A percentile compares a stretch with the other conserved stretches of the same genome.
These are phyloP conservation scores for Ennomos fuscantarius DNA, from an alignment of 2,888 invertebrate species.

Conservation along the genomic window DNA sequence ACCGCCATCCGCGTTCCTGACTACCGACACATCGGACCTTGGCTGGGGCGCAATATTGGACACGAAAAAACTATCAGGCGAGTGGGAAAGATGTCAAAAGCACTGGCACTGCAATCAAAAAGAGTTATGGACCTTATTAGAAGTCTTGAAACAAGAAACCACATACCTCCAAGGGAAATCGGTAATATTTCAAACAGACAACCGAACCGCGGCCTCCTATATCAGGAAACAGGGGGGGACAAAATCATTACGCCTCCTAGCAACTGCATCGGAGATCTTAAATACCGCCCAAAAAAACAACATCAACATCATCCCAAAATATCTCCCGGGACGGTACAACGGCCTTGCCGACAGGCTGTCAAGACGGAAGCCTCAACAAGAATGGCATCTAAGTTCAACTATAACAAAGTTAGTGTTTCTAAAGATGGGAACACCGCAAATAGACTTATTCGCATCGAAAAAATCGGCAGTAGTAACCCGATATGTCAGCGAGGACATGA, in stretches of 20 bases:
- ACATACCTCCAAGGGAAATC: neutral
- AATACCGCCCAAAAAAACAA: neutral
- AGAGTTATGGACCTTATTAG: neutral
- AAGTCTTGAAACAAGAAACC: neutral
- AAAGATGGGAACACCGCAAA: neutral
- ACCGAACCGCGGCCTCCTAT: neutral
- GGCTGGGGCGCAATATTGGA: too few species aligned
- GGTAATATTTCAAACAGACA: neutral
- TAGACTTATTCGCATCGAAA: neutral
- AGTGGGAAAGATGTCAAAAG: neutral
- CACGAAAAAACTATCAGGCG: neutral
- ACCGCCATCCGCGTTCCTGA: too few species aligned
- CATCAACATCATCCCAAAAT: neutral
- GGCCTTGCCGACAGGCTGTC: neutral
- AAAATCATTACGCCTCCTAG: neutral
- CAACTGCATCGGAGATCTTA: neutral
- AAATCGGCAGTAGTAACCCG: neutral
- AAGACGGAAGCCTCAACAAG: neutral
- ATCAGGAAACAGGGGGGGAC: neutral
- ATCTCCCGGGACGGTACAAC: neutral
- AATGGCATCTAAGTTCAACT: neutral
- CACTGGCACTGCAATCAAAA: neutral
- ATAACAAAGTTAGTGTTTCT: neutral
- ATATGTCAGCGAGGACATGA: neutral
- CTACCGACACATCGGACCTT: too few species aligned